Evolutionary conservation across 2,888 invertebrate species (phyloP).

Genomic region (Drosophila nr. medialis): DNA sequence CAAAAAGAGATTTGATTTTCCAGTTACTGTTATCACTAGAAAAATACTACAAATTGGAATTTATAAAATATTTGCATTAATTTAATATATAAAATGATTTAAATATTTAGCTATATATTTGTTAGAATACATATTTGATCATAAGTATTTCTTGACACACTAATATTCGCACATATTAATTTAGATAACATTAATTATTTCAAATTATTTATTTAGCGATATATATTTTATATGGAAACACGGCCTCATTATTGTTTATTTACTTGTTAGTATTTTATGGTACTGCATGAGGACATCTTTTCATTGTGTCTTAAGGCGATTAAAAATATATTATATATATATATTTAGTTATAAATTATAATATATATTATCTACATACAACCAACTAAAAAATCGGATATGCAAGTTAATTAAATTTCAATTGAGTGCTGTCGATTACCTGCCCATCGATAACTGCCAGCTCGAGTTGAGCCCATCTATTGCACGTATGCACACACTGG

Average conservation of each 20-base stretch:
- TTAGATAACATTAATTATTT: too few species aligned
- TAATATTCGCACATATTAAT: too few species aligned
- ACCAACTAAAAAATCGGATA: not conserved
- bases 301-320: not conserved
- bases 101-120: not conserved
- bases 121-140: too few species aligned
- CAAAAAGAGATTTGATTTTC: too few species aligned
- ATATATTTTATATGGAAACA: not conserved
- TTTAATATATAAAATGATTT: not conserved
- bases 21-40: not conserved
- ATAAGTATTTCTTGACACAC: too few species aligned
- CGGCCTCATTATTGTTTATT: not conserved
- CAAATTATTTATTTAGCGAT: not conserved
- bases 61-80: not conserved
- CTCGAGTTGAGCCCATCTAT: not conserved
- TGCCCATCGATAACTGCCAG: constrained; percentile 1
- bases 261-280: not conserved
- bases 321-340: not conserved
- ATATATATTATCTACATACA: not conserved
- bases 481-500: not conserved
- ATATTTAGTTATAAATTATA: not conserved
- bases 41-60: not conserved
- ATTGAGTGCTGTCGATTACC: not conserved
- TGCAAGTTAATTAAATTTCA: not conserved
- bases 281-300: not conserved